These are phyloP conservation scores for Urocolius indicus DNA, from an alignment of 2,113 vertebrate genomes.

Conservation along the genomic window DNA sequence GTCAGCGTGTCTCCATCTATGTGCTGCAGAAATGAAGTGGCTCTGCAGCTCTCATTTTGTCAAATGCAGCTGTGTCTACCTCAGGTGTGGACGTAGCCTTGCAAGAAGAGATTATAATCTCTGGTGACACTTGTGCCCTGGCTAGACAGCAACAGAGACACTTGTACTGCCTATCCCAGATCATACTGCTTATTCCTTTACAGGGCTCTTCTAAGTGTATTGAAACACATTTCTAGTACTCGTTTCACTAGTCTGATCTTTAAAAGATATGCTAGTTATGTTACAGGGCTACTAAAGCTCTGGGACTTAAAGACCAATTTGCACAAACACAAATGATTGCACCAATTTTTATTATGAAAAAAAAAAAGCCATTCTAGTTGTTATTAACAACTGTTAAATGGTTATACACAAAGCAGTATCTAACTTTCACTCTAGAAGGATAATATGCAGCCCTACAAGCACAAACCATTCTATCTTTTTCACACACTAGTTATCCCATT, in stretches of 20 bases:
- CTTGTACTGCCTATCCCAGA: not conserved
- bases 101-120: not conserved
- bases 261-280: not conserved
- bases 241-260: not conserved
- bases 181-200: not conserved
- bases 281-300: not conserved
- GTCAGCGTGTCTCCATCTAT: not conserved
- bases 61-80: not conserved
- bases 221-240: not conserved
- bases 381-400: not conserved
- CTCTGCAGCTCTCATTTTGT: not conserved
- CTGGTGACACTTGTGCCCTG: not conserved
- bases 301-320: not conserved
- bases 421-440: not conserved
- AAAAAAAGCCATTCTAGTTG: not conserved
- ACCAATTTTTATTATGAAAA: not conserved
- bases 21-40: not conserved
- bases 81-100: fast-evolving
- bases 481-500: too few species aligned
- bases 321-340: not conserved
- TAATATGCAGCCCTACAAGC: not conserved
- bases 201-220: not conserved
- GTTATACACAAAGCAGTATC: not conserved
- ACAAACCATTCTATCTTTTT: not conserved
- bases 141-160: too few species aligned